A percentile compares a stretch with the other conserved stretches of the same genome.
phyloP scores from a whole-genome alignment of 2,113 vertebrate genomes.

The Prolemur simus region DNA sequence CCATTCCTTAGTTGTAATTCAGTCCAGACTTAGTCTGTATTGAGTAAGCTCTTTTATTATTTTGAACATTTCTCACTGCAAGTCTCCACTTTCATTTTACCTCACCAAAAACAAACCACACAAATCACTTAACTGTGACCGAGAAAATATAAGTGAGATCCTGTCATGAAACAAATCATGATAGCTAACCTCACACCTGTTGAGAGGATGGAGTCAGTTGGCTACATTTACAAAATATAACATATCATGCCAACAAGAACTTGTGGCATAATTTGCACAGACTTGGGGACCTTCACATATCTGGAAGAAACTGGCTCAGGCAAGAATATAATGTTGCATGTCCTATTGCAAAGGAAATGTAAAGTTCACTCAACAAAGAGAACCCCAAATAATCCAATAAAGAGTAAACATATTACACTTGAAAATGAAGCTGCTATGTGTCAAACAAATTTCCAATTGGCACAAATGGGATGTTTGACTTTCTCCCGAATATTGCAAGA shows the following conservation, averaged over 20 bases:
- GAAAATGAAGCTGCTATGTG: neutral
- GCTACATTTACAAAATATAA: conserved; percentile 4
- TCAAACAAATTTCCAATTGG: neutral
- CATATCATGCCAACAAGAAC: neutral
- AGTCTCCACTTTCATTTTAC: neutral
- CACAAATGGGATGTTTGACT: conserved; percentile 4
- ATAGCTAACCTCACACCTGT: neutral
- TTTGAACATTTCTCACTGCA: neutral
- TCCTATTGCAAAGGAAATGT: conserved; percentile 24
- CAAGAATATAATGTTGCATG: conserved; percentile 14
- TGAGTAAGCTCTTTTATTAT: neutral
- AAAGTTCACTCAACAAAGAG: conserved; percentile 3
- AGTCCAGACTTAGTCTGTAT: neutral
- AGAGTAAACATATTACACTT: neutral
- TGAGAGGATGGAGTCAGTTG: neutral
- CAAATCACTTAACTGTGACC: neutral
- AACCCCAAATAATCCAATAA: neutral
- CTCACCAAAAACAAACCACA: neutral
- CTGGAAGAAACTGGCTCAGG: neutral
- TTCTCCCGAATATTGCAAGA: conserved; percentile 24
- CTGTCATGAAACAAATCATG: neutral
- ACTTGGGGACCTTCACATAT: neutral
- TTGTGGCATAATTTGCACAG: neutral
- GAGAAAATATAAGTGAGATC: neutral
- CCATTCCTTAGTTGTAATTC: neutral